Evolutionary conservation across 2,888 invertebrate genomes (phyloP), one percentile per base, ranked within the genome.

Genomic region (Scaptomyza reducta): DNA sequence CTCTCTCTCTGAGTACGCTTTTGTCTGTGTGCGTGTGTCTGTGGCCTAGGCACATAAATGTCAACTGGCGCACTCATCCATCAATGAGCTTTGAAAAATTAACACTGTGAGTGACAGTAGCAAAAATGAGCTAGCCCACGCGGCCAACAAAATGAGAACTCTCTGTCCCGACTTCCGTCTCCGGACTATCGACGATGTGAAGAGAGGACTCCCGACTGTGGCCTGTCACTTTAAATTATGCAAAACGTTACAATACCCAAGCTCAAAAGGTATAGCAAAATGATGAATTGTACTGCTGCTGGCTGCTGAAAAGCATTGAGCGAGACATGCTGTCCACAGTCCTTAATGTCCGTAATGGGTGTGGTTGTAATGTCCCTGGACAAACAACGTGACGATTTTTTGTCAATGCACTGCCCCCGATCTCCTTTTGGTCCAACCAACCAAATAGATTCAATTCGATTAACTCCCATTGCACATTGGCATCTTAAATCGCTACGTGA

Each of bases 51-150:
- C 78, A 88, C 85, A 83, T 83, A 88, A 88, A 87, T 88, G 82
- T 83, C 89, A 83, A 87, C 81, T 60, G 86, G 57, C 74, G 66
- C 75, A 73, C 82, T 88, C 82, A 83, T 83, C 82, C 82, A 83
- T 83, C 82, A 83, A 83, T 83, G 82, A 87, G 82, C 85, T 84
- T 87, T 83, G 82, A 87, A 88, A 83, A 83, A 83, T 83, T 88
- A 83, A 87, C 82, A 74, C 82, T 66, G 70, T 81, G 82, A 83
- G 82, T 88, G 82, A 81, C 82, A 84, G 82, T 85, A 53, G 82
- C 86, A 88, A 88, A 40, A 81, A 22, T 22, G 80, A 83, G 85
- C 61, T 67, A 47, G 51, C 42, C 54, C 40, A 33, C 10, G 25
- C 14, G 33, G 47, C 38, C 50, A 46, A 14, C 16, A 18, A 44